Percentiles rank a stretch among this genome's conserved stretches.
phyloP scores from a whole-genome alignment of 2,888 invertebrate genomes.

The Melieria crassipennis region DNA sequence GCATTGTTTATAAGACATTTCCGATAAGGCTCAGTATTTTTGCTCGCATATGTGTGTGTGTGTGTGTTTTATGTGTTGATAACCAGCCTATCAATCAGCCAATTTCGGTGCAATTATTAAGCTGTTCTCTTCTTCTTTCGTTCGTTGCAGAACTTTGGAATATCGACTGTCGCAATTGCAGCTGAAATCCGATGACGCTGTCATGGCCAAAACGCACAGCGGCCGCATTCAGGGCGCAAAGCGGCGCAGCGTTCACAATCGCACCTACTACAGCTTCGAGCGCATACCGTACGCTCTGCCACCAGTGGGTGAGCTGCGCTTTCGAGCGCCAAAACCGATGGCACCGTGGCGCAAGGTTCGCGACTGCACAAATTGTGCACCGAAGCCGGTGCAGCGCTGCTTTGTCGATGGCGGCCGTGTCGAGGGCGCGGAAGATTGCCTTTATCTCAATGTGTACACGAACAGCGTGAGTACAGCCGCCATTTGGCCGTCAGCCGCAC shows the following conservation, averaged over 20 bases:
- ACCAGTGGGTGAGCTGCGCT: constrained; percentile 64
- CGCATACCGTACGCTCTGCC: constrained; percentile 59
- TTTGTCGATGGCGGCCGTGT: constrained; percentile 31
- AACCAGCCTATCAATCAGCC: too few relatives aligned
- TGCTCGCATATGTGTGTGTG: too few relatives aligned
- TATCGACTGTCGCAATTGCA: constrained; percentile 33
- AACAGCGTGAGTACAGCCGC: constrained; percentile 44
- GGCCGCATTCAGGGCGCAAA: constrained; percentile 46
- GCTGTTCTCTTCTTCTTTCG: too few relatives aligned
- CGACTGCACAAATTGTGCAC: constrained; percentile 55
- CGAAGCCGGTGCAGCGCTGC: constrained; percentile 33
- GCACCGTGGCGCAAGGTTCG: constrained; percentile 61
- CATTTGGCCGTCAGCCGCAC: background rate
- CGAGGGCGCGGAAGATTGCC: constrained; percentile 66
- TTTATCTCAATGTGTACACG: constrained; percentile 63
- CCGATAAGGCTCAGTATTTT: too few relatives aligned
- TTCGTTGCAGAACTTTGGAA: constrained; percentile 34
- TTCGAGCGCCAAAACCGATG: constrained; percentile 63
- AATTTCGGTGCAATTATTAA: too few relatives aligned
- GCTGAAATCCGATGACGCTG: constrained; percentile 31
- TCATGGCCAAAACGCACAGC: constrained; percentile 38
- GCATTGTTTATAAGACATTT: too few relatives aligned
- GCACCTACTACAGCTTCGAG: constrained; percentile 53
- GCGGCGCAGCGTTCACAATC: constrained; percentile 37
- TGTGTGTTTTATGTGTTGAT: too few relatives aligned